Evolutionary conservation across 2,888 invertebrate genomes (phyloP), one percentile per base, ranked within the genome.

Genomic region (Clanis bilineata): DNA sequence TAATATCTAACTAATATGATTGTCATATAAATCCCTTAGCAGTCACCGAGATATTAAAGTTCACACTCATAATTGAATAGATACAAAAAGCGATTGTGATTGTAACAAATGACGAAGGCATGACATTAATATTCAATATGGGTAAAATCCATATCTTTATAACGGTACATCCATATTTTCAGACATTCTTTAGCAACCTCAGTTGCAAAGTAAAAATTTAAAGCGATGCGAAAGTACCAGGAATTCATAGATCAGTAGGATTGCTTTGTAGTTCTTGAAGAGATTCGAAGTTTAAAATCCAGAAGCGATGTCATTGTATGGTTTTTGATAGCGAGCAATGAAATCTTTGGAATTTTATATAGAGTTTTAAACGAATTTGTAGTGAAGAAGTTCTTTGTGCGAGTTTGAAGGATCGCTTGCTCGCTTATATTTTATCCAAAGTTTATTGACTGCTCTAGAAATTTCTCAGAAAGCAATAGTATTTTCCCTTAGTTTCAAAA

Each of bases 271-370:
- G 15, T n/a, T 25, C 28, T 18, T 28, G 18, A 63, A 61, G 57
- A 57, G 58, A 57, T 51, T 55, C 51, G 51, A 18, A 51, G 28
- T 51, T 28, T 51, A 18, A 51, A 51, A 51, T 51, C 28, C 32
- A 18, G 18, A 60, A 58, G 57, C 60, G 56, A 23, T 56, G 22
- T 54, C 59, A 51, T 56, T 59, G 56, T 41, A 41, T 41, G 41
- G 41, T 56, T 60, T 62, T 58, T 22, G 58, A 43, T 43, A 21
- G 21, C 43, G 5, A 47, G 25, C 15, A 25, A 25, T 47, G 23
- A 23, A 47, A 25, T 25, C 25, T n/a, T 6, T 15, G 28, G 47
- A 47, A 47, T 25, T 47, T 47, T 5, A 47, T 25, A 44, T n/a
- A 43, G 12, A 47, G n/a, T 4, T 47, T 47, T 4, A 47, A 6